A percentile compares a stretch with the other conserved stretches of the same genome.
These are phyloP conservation scores for Petrophora chlorosata DNA, from an alignment of 2,888 invertebrate species.

Conservation along the genomic window DNA sequence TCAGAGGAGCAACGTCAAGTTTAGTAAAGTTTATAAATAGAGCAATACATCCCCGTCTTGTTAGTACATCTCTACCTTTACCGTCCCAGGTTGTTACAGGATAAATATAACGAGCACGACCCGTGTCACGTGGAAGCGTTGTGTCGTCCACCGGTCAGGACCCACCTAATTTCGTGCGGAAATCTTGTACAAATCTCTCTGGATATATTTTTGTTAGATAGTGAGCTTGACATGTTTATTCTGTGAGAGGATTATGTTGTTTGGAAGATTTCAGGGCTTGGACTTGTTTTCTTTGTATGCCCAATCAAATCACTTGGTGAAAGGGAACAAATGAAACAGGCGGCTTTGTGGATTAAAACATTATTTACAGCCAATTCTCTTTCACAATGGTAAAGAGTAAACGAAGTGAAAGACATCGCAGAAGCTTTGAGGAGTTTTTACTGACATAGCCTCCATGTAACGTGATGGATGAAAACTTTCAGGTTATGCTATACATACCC, in stretches of 20 bases:
- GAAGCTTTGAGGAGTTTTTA: too few relatives aligned
- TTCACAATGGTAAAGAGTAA: too few relatives aligned
- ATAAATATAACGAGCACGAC: slow-evolving; percentile 64
- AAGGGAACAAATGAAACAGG: too few relatives aligned
- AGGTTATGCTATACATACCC: too few relatives aligned
- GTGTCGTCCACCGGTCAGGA: slow-evolving; percentile 43
- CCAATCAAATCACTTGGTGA: too few relatives aligned
- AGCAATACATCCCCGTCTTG: not conserved
- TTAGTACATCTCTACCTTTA: slow-evolving; percentile 28
- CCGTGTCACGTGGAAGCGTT: slow-evolving; percentile 56
- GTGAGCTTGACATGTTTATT: slow-evolving; percentile 35
- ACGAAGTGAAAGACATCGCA: too few relatives aligned
- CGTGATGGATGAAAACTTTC: too few relatives aligned
- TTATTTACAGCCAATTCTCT: too few relatives aligned
- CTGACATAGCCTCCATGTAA: too few relatives aligned
- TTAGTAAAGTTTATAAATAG: not conserved
- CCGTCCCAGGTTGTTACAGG: slow-evolving; percentile 44
- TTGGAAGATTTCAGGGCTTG: slow-evolving; percentile 11
- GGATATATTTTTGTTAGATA: slow-evolving; percentile 35
- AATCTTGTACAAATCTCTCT: slow-evolving; percentile 48
- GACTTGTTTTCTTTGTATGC: slow-evolving; percentile 6
- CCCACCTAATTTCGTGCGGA: slow-evolving; percentile 53
- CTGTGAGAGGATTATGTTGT: slow-evolving; percentile 26
- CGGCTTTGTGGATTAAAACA: too few relatives aligned
- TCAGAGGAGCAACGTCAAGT: too few relatives aligned